Evolutionary conservation across 2,797 vertebrate genomes (phyloP), one percentile per base, ranked within the genome.

Genomic region (Fringilla coelebs): DNA sequence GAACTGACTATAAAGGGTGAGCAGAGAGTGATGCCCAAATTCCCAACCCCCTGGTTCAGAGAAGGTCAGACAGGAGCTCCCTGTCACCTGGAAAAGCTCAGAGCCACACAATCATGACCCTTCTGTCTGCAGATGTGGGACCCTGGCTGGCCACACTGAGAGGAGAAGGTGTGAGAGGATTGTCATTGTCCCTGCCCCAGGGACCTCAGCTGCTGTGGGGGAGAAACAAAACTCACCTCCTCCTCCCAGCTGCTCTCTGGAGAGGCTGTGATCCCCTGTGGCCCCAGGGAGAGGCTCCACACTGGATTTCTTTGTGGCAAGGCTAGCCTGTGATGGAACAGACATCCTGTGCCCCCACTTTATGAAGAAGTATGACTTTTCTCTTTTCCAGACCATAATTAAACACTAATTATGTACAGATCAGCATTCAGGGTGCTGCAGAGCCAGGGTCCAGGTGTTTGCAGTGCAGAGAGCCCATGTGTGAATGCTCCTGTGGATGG

Each of bases 341-440:
- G n/a, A 26, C 0, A 1, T 38, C 14, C 6, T 51, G 13, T 29
- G 5, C 6, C 2, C 5, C 3, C 19, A 38, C 12, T n/a, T 66
- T 38, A 36, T n/a, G 20, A 80, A 48, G 17, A n/a, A 73, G 11
- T 11, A 22, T 10, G 1, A 49, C 8, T 68, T 70, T 87, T 84
- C 20, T 2, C 29, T 46, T 91, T 49, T 25, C 10, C 22, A 40
- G 28, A 26, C 18, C 2, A 4, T 18, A 61, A 57, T 40, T 68
- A 70, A 46, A 12, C 6, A 9, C 13, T 71, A 61, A 22, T 60
- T 41, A 36, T 13, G 34, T 4, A 20, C 29, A 72, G 17, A 32
- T 36, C 22, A 71, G 52, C 28, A 4, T 21, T 66, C 54, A 74
- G 31, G 14, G 24, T 38, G 74, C 22, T 41, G 17, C 41, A 90